phyloP scores from a whole-genome alignment of 2,797 vertebrate species.

The Centropyge bicolor region DNA sequence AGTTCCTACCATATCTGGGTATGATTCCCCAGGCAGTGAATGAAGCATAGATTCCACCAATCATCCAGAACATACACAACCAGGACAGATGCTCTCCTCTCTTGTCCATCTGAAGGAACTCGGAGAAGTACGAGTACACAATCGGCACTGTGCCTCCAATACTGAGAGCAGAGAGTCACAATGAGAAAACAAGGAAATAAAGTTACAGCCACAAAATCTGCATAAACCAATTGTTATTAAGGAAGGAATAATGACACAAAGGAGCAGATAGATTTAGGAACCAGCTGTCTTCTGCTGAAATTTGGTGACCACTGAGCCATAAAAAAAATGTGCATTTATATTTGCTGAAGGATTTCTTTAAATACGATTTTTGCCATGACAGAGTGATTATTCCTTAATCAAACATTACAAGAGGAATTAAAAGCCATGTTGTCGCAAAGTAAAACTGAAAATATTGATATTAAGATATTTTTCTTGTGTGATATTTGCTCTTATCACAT shows the following conservation, averaged over 20 bases:
- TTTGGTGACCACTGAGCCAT: background rate
- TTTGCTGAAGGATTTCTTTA: too few species aligned
- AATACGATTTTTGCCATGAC: background rate
- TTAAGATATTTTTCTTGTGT: background rate
- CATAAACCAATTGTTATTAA: background rate
- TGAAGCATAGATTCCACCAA: conserved; percentile 95
- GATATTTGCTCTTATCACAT: background rate
- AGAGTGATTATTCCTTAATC: background rate
- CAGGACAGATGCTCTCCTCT: conserved; percentile 97
- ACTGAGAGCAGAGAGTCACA: conserved; percentile 72
- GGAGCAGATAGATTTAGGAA: background rate
- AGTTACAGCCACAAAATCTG: background rate
- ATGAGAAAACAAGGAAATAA: background rate
- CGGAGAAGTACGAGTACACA: conserved; percentile 97
- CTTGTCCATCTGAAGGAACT: conserved; percentile 97
- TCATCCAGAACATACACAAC: conserved; percentile 99
- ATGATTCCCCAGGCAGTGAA: conserved; percentile 98
- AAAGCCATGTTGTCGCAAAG: background rate
- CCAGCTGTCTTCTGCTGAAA: background rate
- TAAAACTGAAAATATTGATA: background rate
- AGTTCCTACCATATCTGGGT: conserved; percentile 91
- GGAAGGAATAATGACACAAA: background rate
- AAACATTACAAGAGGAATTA: background rate
- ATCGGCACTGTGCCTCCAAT: conserved; percentile 95
- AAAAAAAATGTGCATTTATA: too few species aligned